Evolutionary conservation across 2,888 invertebrate species (phyloP).

Genomic region (Phyto melanocephala): DNA sequence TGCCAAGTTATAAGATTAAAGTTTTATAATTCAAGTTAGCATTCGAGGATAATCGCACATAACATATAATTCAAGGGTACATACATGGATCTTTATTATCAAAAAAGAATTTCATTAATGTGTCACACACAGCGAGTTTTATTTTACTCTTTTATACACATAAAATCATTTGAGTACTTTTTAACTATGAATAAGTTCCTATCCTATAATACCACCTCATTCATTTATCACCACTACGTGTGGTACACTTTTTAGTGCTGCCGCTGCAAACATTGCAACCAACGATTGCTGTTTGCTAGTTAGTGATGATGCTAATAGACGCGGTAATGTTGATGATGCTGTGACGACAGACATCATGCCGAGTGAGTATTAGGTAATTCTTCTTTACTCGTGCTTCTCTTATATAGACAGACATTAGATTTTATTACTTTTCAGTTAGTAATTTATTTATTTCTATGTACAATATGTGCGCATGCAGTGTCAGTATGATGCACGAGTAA

Average conservation of each 20-base stretch:
- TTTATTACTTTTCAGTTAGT: slow-evolving; percentile 8
- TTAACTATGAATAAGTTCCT: too few species aligned
- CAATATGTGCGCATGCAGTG: background rate
- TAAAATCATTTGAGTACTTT: too few species aligned
- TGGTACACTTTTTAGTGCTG: background rate
- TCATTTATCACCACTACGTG: too few species aligned
- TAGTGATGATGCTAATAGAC: background rate
- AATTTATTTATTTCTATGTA: background rate
- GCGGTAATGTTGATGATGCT: slow-evolving; percentile 9
- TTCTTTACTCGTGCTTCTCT: slow-evolving; percentile 26
- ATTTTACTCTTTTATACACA: too few species aligned
- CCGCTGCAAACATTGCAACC: slow-evolving; percentile 2
- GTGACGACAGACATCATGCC: slow-evolving; percentile 41
- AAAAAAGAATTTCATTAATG: too few species aligned
- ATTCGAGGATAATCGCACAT: too few species aligned
- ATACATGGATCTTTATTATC: too few species aligned
- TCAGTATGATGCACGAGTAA: background rate
- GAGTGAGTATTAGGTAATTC: slow-evolving; percentile 52
- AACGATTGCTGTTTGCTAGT: background rate
- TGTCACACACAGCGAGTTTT: too few species aligned
- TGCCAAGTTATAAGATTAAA: too few species aligned
- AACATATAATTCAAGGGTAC: too few species aligned
- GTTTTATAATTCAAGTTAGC: too few species aligned
- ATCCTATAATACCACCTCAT: too few species aligned
- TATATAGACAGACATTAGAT: slow-evolving; percentile 35